These are phyloP conservation scores for Osmerus mordax DNA, from an alignment of 2,113 vertebrate species.

Conservation along the genomic window DNA sequence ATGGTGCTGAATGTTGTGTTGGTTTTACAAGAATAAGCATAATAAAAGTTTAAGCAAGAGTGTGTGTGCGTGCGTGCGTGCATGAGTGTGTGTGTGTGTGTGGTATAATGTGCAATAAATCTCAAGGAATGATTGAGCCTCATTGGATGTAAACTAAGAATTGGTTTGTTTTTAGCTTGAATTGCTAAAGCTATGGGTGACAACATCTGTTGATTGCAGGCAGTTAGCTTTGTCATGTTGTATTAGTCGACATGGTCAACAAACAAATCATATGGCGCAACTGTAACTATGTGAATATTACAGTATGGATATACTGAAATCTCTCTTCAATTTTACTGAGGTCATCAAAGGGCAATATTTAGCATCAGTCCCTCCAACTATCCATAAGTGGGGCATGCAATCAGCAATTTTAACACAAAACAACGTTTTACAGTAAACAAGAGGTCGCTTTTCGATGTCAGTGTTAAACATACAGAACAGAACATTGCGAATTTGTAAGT, in stretches of 20 bases:
- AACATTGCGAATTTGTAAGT: too few species aligned
- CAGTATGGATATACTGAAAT: constrained; percentile 45
- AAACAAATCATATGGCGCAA: constrained; percentile 22
- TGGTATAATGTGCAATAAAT: constrained; percentile 56
- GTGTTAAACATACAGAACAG: too few species aligned
- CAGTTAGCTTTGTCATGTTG: neutral
- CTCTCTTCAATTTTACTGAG: constrained; percentile 47
- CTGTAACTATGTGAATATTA: constrained; percentile 52
- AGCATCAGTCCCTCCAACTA: neutral
- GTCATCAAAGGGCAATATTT: constrained; percentile 62
- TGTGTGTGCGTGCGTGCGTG: constrained; percentile 14
- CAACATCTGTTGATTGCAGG: constrained; percentile 18
- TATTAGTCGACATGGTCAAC: constrained; percentile 7
- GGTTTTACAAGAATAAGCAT: constrained; percentile 57
- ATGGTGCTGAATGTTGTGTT: constrained; percentile 64
- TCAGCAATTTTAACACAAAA: neutral
- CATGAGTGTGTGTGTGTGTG: constrained; percentile 9
- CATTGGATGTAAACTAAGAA: constrained; percentile 51
- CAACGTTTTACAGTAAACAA: too few species aligned
- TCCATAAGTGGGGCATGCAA: constrained; percentile 21
- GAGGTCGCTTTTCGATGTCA: too few species aligned
- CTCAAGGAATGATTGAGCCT: constrained; percentile 50
- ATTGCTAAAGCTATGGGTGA: constrained; percentile 14
- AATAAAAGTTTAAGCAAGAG: constrained; percentile 24
- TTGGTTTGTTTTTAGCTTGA: constrained; percentile 32